phyloP scores from a whole-genome alignment of 2,797 vertebrate species.

The Coccyzus lansbergi region DNA sequence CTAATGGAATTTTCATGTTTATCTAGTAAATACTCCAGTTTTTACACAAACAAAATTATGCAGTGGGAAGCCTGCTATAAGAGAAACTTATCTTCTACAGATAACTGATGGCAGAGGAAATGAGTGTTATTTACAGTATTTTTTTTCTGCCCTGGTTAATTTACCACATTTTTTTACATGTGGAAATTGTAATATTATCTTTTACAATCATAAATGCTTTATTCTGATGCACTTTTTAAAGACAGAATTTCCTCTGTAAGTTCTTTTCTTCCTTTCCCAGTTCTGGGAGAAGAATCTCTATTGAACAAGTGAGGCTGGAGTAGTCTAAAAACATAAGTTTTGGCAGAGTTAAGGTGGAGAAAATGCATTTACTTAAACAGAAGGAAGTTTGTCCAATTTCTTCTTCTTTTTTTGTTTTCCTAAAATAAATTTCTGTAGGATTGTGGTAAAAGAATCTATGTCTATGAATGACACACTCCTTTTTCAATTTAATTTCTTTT shows the following conservation, averaged over 20 bases:
- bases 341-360: rapidly evolving
- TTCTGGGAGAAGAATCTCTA: neutral
- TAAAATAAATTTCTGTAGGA: neutral
- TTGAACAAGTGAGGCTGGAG: neutral
- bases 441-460: neutral
- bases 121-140: neutral
- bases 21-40: neutral
- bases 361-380: neutral
- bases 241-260: neutral
- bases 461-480: neutral
- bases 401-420: neutral
- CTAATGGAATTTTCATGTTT: neutral
- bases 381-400: rapidly evolving
- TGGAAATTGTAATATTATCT: neutral
- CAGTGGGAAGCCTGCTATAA: neutral
- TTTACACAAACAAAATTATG: neutral
- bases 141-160: neutral
- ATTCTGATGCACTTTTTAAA: neutral
- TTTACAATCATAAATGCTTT: neutral
- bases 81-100: neutral
- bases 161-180: neutral
- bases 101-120: neutral
- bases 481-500: neutral
- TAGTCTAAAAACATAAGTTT: neutral
- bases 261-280: neutral